phyloP scores from a whole-genome alignment of 2,797 vertebrate species.

The Molossus alvarezi region DNA sequence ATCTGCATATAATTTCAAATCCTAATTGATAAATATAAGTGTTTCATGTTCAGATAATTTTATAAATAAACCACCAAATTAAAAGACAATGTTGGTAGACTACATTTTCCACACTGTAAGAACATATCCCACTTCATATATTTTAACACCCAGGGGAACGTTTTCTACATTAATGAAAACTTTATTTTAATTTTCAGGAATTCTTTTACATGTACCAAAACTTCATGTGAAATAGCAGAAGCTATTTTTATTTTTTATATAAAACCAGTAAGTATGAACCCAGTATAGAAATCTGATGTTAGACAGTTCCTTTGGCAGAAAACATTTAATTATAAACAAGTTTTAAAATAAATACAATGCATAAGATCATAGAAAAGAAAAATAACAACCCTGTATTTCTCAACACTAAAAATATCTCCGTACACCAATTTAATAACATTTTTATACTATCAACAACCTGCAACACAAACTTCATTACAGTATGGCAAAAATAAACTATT shows the following conservation, averaged over 20 bases:
- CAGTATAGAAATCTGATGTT: conserved; percentile 86
- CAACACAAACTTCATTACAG: conserved; percentile 79
- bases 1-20: conserved; percentile 28
- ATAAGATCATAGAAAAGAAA: conserved; percentile 84
- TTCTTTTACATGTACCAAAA: conserved; percentile 77
- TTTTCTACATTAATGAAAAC: conserved; percentile 68
- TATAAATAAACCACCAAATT: conserved; percentile 71
- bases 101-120: conserved; percentile 59
- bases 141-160: conserved; percentile 70
- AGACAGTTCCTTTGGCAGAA: conserved; percentile 90
- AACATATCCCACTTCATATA: neutral
- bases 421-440: conserved; percentile 85
- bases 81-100: conserved; percentile 44
- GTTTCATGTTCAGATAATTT: conserved; percentile 57
- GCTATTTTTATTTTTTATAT: conserved; percentile 85
- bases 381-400: conserved; percentile 67
- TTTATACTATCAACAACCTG: conserved; percentile 90
- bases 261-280: conserved; percentile 89
- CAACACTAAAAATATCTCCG: conserved; percentile 85
- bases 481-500: conserved; percentile 87
- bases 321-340: conserved; percentile 89
- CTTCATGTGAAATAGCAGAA: conserved; percentile 85
- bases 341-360: conserved; percentile 91
- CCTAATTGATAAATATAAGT: neutral
- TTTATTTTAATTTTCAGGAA: conserved; percentile 74